Evolutionary conservation across 2,113 vertebrate genomes (phyloP).

Genomic region (Ptychochromis oligacanthus): DNA sequence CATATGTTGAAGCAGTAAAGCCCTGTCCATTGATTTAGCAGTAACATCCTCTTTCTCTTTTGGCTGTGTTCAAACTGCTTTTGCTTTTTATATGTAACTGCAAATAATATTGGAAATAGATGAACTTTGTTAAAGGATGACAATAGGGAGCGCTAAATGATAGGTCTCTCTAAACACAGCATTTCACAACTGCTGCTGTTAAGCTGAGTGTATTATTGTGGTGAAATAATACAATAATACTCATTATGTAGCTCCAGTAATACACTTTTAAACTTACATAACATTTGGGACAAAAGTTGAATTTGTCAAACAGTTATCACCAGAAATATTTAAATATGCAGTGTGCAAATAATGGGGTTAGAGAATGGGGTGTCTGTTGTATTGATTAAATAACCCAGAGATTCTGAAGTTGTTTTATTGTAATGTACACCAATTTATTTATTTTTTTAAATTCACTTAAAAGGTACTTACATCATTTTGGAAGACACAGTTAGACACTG

Average conservation of each 20-base stretch:
- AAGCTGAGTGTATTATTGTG: not conserved
- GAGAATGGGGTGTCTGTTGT: not conserved
- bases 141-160: constrained; percentile 7
- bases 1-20: constrained; percentile 70
- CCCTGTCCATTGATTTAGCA: constrained; percentile 70
- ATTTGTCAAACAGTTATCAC: not conserved
- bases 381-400: not conserved
- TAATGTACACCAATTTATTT: not conserved
- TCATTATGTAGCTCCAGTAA: not conserved
- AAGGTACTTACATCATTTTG: not conserved
- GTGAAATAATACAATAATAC: not conserved
- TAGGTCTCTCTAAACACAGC: constrained; percentile 7
- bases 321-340: not conserved
- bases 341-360: not conserved
- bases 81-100: constrained; percentile 40
- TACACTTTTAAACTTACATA: not conserved
- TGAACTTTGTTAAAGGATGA: constrained; percentile 30
- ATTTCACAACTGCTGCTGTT: constrained; percentile 23
- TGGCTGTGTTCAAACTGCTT: constrained; percentile 30
- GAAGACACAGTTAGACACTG: not conserved
- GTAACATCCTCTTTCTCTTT: constrained; percentile 54
- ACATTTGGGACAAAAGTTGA: not conserved
- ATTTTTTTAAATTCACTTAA: not conserved
- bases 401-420: not conserved
- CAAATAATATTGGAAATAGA: constrained; percentile 56